Percentiles rank a stretch among this genome's conserved stretches.
Conservation (phyloP, 2,888 invertebrate genomes). For the Blastobasis adustella region DNA sequence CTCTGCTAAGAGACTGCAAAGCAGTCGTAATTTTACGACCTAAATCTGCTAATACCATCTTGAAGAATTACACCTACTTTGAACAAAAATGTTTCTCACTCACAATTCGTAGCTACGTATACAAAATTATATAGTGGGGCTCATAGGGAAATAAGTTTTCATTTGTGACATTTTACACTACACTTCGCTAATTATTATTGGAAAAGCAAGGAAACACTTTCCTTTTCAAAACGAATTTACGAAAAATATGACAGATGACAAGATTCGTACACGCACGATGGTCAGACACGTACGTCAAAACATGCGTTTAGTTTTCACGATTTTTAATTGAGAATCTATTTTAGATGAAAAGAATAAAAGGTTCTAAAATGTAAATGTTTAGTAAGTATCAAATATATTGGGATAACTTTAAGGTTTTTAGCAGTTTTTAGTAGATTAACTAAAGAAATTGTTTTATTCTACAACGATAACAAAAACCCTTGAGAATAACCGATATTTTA, state of each 20-base stretch:
- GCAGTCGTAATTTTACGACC: slow-evolving; percentile 99
- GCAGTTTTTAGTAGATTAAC: no score
- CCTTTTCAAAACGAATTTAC: slow-evolving; percentile 6
- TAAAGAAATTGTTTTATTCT: no score
- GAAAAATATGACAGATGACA: slow-evolving; percentile 25
- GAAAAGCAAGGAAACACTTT: slow-evolving; percentile 5
- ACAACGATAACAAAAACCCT: no score
- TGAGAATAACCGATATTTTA: no score
- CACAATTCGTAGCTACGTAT: neutral
- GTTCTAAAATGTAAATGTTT: no score
- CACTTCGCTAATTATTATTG: neutral
- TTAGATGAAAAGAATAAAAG: no score
- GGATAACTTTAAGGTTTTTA: no score
- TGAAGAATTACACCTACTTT: slow-evolving; percentile 28
- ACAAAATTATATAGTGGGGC: no score
- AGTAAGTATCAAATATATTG: no score
- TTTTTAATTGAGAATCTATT: no score
- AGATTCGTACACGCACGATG: slow-evolving; percentile 34
- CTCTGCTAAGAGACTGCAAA: slow-evolving; percentile 96
- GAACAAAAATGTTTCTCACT: slow-evolving; percentile 1
- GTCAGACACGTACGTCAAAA: slow-evolving; percentile 25
- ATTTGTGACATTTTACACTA: slow-evolving; percentile 9
- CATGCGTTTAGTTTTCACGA: slow-evolving; percentile 10
- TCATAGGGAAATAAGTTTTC: neutral
- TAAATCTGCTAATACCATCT: slow-evolving; percentile 99